These are phyloP conservation scores for Echiichthys vipera DNA, from an alignment of 2,797 vertebrate species.

Conservation along the genomic window DNA sequence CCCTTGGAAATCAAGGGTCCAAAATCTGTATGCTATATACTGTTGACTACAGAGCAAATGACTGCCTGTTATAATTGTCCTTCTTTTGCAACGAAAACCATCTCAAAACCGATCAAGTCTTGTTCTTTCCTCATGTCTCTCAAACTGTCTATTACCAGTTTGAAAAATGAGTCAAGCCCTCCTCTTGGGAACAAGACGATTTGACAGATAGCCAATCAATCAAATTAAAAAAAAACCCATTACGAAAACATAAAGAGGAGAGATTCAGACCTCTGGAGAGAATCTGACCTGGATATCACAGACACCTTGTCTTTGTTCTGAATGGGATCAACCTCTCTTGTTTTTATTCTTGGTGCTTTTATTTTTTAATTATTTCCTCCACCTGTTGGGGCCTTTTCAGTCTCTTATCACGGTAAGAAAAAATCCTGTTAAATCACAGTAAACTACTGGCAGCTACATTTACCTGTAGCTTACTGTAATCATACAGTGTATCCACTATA, in stretches of 20 bases:
- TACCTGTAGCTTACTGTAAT: too few relatives aligned
- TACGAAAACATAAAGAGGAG: conserved; percentile 70
- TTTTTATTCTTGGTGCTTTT: conserved; percentile 48
- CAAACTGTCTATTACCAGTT: conserved; percentile 44
- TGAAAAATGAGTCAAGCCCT: conserved; percentile 47
- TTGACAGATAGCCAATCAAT: conserved; percentile 78
- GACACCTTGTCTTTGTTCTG: conserved; percentile 58
- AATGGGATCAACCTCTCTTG: conserved; percentile 62
- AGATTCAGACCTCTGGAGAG: conserved; percentile 65
- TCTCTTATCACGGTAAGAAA: too few relatives aligned
- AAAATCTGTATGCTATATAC: not conserved
- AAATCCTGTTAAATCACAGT: too few relatives aligned
- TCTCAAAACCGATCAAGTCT: conserved; percentile 20
- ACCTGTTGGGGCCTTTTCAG: conserved; percentile 32
- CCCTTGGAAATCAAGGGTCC: too few relatives aligned
- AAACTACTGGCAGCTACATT: too few relatives aligned
- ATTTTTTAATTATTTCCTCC: not conserved
- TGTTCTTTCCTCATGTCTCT: conserved; percentile 15
- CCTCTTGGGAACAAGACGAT: conserved; percentile 51
- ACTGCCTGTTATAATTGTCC: too few relatives aligned
- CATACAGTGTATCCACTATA: too few relatives aligned
- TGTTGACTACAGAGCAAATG: not conserved
- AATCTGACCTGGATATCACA: conserved; percentile 71
- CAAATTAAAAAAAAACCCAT: conserved; percentile 79
- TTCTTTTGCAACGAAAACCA: not conserved